Base-by-base conservation (phyloP, 2,797 vertebrate species). In the Borostomias antarcticus region DNA sequence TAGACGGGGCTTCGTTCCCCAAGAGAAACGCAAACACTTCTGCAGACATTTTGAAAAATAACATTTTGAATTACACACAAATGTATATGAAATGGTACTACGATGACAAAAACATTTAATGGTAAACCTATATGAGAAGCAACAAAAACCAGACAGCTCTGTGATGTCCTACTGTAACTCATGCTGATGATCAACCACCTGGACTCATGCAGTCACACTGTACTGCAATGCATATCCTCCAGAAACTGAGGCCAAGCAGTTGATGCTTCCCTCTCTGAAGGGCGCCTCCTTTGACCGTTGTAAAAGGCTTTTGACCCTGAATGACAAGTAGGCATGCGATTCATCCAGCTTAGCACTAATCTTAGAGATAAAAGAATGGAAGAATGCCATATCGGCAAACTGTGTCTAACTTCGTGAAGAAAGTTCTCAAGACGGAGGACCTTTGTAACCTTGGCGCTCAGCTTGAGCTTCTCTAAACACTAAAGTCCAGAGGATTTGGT, bases 281-380 rank as follows among this genome's bases (percentile, higher is more conserved):
- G 13, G 11, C 2, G 3, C 15, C 15, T 61, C 58, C 25, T 61
- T 30, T 48, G 58, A 47, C 40, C 11, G 40, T n/a, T 35, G 23
- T 40, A 51, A 35, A 62, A 62, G 23, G 33, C 23, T 64, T 64
- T 64, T 64, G 30, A 64, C 62, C 62, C 25, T 53, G 62, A 64
- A 64, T 64, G 15, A 47, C 43, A 37, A 61, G 45, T 54, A 53
- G 50, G 47, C 50, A 32, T 61, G 50, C 26, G 19, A 61, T 25
- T 68, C 28, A 26, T 32, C 6, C 8, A 43, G 48, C 51, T 54
- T 60, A 61, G 30, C 35, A 30, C 58, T 65, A 56, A 65, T 53
- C 50, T n/a, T 53, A 32, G 48, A 62, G 66, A 61, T 68, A 10
- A 62, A 68, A 62, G 58, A 23, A 48, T 32, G 19, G 48, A 28